These are phyloP conservation scores for Dissostichus mawsoni DNA, from an alignment of 2,113 vertebrate species.

Conservation along the genomic window DNA sequence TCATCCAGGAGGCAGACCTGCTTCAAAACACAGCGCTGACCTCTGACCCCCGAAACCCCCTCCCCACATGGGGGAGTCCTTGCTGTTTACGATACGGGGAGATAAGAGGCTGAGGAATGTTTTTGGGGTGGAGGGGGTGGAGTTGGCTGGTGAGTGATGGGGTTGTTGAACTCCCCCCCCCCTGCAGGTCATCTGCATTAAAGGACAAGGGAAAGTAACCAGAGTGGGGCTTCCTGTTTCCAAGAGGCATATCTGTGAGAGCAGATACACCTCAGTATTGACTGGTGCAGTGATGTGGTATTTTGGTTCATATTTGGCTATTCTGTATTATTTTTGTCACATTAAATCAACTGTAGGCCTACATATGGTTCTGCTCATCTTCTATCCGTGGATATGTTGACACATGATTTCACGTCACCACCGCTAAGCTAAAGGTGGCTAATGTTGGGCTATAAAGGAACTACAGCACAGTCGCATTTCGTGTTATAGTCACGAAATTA, in stretches of 20 bases:
- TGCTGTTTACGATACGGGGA: conserved; percentile 73
- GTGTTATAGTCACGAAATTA: no score
- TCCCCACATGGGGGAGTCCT: conserved; percentile 14
- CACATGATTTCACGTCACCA: no score
- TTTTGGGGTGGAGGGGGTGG: conserved; percentile 7
- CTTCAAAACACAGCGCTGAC: conserved; percentile 47
- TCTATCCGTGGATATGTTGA: no score
- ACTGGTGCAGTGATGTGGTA: no score
- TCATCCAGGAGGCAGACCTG: conserved; percentile 61
- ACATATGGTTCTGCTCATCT: no score
- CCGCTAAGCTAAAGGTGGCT: no score
- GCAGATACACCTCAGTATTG: background rate
- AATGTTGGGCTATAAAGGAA: no score
- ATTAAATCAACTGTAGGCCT: no score
- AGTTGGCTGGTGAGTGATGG: conserved; percentile 62
- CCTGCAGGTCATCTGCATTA: conserved; percentile 38
- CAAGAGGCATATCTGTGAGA: conserved; percentile 29
- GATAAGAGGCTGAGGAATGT: conserved; percentile 81
- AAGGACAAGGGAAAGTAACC: conserved; percentile 48
- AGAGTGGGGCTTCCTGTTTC: conserved; percentile 51
- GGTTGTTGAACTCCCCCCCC: conserved; percentile 30
- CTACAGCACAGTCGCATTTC: no score
- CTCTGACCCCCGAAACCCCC: conserved; percentile 58
- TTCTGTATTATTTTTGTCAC: no score
- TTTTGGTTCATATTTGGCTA: no score